These are phyloP conservation scores for Picus viridis DNA, from an alignment of 2,797 vertebrate genomes.

Conservation along the genomic window DNA sequence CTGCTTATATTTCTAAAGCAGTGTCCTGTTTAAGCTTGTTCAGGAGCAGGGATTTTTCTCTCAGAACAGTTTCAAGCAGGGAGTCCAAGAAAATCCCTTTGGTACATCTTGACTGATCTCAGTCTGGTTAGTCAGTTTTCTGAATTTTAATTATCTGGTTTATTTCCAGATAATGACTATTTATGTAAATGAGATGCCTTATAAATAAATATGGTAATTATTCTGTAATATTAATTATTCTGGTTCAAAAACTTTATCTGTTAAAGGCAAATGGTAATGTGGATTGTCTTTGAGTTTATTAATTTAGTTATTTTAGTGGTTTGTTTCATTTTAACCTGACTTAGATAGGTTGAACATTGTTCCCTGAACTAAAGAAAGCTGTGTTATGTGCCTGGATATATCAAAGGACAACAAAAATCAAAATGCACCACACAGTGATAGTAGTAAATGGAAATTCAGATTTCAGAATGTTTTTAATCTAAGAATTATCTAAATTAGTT, in stretches of 20 bases:
- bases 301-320: background rate
- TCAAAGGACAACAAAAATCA: background rate
- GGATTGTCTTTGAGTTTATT: background rate
- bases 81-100: background rate
- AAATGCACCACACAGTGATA: background rate
- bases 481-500: background rate
- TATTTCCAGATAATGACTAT: slow-evolving; percentile 12
- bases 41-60: background rate
- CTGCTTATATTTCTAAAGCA: background rate
- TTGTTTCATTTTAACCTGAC: too few relatives aligned
- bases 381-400: background rate
- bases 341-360: background rate
- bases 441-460: background rate
- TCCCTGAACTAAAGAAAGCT: slow-evolving; percentile 1
- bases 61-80: background rate
- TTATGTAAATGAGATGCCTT: slow-evolving; percentile 45
- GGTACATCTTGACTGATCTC: slow-evolving; percentile 20
- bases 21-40: slow-evolving; percentile 5
- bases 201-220: slow-evolving; percentile 24
- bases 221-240: slow-evolving; percentile 26
- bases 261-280: slow-evolving; percentile 6
- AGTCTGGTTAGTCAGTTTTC: background rate
- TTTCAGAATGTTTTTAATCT: background rate
- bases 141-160: slow-evolving; percentile 19
- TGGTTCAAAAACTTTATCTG: background rate